phyloP scores from a whole-genome alignment of 2,888 invertebrate genomes.

The Philereme vetulata region DNA sequence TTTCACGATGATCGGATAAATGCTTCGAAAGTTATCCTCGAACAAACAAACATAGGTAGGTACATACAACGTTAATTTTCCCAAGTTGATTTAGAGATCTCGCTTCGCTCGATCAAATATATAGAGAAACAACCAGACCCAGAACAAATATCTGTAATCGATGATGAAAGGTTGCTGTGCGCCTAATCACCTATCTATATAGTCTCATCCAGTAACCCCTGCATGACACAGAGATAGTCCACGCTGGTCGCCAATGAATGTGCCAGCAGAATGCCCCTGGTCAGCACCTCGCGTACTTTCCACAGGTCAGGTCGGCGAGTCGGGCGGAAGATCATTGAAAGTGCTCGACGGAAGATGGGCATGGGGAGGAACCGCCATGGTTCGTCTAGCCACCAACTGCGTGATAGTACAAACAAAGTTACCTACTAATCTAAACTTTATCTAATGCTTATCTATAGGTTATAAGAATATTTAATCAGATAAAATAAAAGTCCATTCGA shows the following conservation, averaged over 20 bases:
- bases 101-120: too few relatives aligned
- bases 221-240: slow-evolving; percentile 79
- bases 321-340: slow-evolving; percentile 51
- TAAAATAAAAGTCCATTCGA: too few relatives aligned
- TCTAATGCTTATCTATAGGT: too few relatives aligned
- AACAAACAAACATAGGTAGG: too few relatives aligned
- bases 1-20: too few relatives aligned
- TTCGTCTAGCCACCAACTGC: slow-evolving; percentile 67
- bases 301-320: slow-evolving; percentile 55
- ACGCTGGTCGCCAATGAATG: slow-evolving; percentile 78
- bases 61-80: too few relatives aligned
- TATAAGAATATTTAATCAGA: too few relatives aligned
- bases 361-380: slow-evolving; percentile 64
- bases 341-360: slow-evolving; percentile 54
- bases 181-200: slow-evolving; percentile 34
- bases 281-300: slow-evolving; percentile 76
- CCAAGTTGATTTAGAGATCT: too few relatives aligned
- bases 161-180: too few relatives aligned
- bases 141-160: too few relatives aligned
- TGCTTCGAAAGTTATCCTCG: too few relatives aligned
- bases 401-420: neutral
- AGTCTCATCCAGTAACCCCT: slow-evolving; percentile 70
- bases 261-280: slow-evolving; percentile 68
- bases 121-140: too few relatives aligned
- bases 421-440: neutral